Conservation (phyloP, 2,888 invertebrate species). For the Drosophila gaucha region DNA sequence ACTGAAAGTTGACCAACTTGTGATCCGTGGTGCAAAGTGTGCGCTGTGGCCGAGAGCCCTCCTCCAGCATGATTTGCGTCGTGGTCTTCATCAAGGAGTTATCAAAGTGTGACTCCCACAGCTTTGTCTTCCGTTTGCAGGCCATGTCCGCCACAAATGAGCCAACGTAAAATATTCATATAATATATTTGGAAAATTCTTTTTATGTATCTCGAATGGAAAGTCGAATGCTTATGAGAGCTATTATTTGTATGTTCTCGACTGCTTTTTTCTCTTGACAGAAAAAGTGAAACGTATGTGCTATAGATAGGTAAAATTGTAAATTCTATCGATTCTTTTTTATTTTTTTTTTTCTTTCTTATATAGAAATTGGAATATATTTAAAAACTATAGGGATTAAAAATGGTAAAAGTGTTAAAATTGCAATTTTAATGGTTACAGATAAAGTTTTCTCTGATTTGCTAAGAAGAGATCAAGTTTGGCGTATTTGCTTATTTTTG, state of each 20-base stretch:
- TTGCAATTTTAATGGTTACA: too few species aligned
- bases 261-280: background rate
- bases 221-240: background rate
- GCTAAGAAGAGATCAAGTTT: too few species aligned
- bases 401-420: too few species aligned
- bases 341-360: too few species aligned
- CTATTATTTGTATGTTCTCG: background rate
- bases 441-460: too few species aligned
- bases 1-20: constrained; percentile 65
- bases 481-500: too few species aligned
- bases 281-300: background rate
- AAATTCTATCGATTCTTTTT: too few species aligned
- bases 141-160: constrained; percentile 34
- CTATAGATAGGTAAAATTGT: too few species aligned
- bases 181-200: constrained; percentile 3
- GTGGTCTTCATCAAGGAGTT: constrained; percentile 53
- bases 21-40: constrained; percentile 39
- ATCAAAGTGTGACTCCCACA: constrained; percentile 47
- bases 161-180: background rate
- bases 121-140: constrained; percentile 44
- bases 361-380: too few species aligned
- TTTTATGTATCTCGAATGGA: background rate
- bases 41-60: constrained; percentile 46
- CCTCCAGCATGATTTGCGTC: constrained; percentile 66
- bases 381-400: too few species aligned